Conservation (phyloP, 2,888 invertebrate genomes). For the Drosophila gaucha region DNA sequence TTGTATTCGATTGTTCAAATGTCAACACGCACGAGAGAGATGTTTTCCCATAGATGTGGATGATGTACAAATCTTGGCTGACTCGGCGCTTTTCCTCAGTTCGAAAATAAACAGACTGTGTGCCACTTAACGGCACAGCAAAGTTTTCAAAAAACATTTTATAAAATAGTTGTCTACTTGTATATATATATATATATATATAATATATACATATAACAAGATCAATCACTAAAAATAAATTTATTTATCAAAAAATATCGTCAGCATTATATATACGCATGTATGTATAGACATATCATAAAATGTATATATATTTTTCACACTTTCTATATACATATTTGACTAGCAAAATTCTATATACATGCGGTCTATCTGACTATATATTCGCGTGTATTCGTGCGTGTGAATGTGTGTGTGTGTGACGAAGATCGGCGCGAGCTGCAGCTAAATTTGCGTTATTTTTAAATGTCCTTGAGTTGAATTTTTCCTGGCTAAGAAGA, state of each 20-base stretch:
- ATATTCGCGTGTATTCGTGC: constrained; percentile 16
- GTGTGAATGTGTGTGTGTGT: constrained; percentile 36
- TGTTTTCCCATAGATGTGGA: constrained; percentile 27
- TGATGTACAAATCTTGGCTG: constrained; percentile 59
- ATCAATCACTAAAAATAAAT: constrained; percentile 77
- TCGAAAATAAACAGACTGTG: constrained; percentile 81
- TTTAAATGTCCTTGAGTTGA: constrained; percentile 84
- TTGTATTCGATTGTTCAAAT: constrained; percentile 54
- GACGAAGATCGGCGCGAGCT: constrained; percentile 42
- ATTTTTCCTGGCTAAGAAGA: constrained; percentile 60
- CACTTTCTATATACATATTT: constrained; percentile 46
- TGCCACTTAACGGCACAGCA: constrained; percentile 72
- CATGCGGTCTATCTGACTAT: constrained; percentile 20
- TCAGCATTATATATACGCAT: constrained; percentile 38
- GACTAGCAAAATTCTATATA: constrained; percentile 53
- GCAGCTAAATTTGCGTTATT: constrained; percentile 82
- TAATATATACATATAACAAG: constrained; percentile 39
- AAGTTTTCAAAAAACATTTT: constrained; percentile 63
- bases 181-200: constrained; percentile 21
- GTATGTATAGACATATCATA: constrained; percentile 23
- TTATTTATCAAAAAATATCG: constrained; percentile 49
- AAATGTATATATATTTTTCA: constrained; percentile 45
- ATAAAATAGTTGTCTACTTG: constrained; percentile 44
- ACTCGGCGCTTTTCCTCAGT: constrained; percentile 67
- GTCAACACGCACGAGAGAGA: constrained; percentile 65